Percentiles rank a stretch among this genome's conserved stretches.
Evolutionary conservation across 2,888 invertebrate species (phyloP).

Genomic region (Zhuqinia jingwanae): DNA sequence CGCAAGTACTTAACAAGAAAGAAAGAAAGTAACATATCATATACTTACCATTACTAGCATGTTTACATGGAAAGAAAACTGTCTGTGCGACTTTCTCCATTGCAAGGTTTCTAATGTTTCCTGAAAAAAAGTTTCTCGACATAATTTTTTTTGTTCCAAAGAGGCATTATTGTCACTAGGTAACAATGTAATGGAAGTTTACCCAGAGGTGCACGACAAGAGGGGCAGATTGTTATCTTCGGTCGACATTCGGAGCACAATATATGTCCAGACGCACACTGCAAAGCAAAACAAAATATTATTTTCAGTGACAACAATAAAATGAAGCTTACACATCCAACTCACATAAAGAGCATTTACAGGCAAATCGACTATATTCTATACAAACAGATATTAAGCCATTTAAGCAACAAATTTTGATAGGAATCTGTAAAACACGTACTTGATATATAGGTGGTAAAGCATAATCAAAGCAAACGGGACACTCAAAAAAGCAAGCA

Average conservation of each 20-base stretch:
- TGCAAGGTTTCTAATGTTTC: constrained; percentile 98
- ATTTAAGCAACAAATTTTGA: neutral
- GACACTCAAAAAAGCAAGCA: constrained; percentile 95
- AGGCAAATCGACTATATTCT: neutral
- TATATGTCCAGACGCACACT: constrained; percentile 85
- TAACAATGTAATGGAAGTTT: too few species aligned
- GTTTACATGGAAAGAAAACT: constrained; percentile 99
- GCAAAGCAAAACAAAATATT: constrained; percentile 79
- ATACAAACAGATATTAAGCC: neutral
- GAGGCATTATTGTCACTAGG: too few species aligned
- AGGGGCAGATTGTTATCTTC: constrained; percentile 84
- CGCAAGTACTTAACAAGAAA: too few species aligned
- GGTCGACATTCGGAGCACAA: constrained; percentile 84
- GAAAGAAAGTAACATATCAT: too few species aligned
- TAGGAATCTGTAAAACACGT: constrained; percentile 4
- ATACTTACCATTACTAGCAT: constrained; percentile 89
- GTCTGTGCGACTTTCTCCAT: constrained; percentile 99
- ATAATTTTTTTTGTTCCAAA: too few species aligned
- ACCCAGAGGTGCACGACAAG: constrained; percentile 85
- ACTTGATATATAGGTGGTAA: constrained; percentile 91
- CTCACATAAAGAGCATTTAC: neutral
- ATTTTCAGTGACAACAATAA: constrained; percentile 78
- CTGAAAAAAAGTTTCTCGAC: too few species aligned
- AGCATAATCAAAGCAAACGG: constrained; percentile 99
- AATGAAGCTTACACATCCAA: neutral